Evolutionary conservation across 2,113 vertebrate genomes (phyloP), one percentile per base, ranked within the genome.

Genomic region (Crotophaga sulcirostris): DNA sequence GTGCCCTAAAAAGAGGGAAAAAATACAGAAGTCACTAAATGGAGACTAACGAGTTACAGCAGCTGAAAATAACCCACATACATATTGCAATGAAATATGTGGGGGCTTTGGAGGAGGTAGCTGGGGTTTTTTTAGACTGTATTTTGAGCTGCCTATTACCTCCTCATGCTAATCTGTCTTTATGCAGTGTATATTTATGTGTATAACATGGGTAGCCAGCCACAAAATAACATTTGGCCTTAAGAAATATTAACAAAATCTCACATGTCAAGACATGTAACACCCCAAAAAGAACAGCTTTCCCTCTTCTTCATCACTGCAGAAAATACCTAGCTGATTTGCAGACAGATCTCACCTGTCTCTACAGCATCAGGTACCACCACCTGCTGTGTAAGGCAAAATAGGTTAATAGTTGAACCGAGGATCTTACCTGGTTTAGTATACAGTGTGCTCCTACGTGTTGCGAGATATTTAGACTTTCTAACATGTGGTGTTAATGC

Each of bases 1-100:
- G 80, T 51, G 56, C 44, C 87, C 78, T 54, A 75, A 76, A 75
- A 91, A 68, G 47, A 56, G 42, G 42, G 45, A 88, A 92, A 56
- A 87, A 91, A 55, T 59, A 76, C 69, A 92, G 90, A 95, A 94
- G 94, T 92, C 92, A 70, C 91, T 92, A 91, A 91, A 93, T n/a
- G 54, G 51, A 89, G 86, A 94, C 33, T 42, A 85, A 40, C 6
- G 6, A 90, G 45, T 92, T 89, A 51, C 62, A 89, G n/a, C 54
- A 63, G 77, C 84, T 93, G 88, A 84, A 96, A 95, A 89, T 76
- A 95, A 79, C 84, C n/a, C 10, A 0, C 26, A 47, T 51, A 31
- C 33, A 83, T 87, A 87, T 83, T 89, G 77, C 80, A 80, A 64
- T 38, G 56, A 81, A 69, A 33, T 51, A 51, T 28, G 36, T 54